Base-by-base conservation (phyloP, 2,113 vertebrate species). In the Haplochromis burtoni region DNA sequence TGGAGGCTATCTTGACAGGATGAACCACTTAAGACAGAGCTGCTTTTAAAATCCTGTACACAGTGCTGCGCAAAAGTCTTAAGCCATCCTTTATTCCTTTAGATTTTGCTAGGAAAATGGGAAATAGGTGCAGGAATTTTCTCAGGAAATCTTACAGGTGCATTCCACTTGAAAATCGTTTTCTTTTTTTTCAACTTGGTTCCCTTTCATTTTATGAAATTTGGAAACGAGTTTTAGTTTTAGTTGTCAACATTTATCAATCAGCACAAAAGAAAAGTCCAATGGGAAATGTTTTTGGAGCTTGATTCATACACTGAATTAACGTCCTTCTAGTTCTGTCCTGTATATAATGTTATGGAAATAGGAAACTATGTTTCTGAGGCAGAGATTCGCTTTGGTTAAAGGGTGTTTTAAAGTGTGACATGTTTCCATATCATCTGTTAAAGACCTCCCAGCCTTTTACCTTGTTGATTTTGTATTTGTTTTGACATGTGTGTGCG, bases 351-450 rank as follows among this genome's bases (percentile, higher is more conserved):
- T 42, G 68, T 26, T 45, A 2, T 26, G 13, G 21, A 45, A 73
- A 45, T 73, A 26, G 13, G 9, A 17, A 26, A 45, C 40, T 73
- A 45, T 26, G 5, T 26, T 45, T 3, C 21, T 26, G 38, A 45
- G 40, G 68, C 40, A 45, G 21, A 17, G 8, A 45, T 26, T 73
- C 21, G 2, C 21, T 71, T 42, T 26, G 38, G 38, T 14, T 71
- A 42, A 42, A 71, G 66, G 12, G 13, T 68, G 11, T 66, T 51
- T 83, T 68, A 83, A 68, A 66, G 61, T 66, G 33, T 35, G 19
- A 7, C 10, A 42, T 54, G 13, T 45, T 82, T 54, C 51, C 21
- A 24, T 83, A 4, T 51, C 26, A 51, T 29, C 40, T 29, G 12
- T 45, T 40, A 40, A 24, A 13, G 2, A 42, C 73, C 53, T 13